Conservation (phyloP, 2,113 vertebrate genomes). For the Mormyrus lacerda region DNA sequence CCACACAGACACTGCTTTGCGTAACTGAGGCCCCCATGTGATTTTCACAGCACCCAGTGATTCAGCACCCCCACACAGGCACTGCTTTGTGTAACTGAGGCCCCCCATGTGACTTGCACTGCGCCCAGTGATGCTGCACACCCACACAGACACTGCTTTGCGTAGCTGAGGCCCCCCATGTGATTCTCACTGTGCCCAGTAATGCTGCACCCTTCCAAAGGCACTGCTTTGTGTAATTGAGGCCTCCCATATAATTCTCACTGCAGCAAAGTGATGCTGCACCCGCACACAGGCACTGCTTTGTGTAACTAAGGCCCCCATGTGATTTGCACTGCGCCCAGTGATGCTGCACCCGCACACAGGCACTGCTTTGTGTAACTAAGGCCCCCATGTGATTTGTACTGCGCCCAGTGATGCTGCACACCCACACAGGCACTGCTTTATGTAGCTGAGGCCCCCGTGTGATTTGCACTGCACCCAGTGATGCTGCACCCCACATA, state of each 20-base stretch:
- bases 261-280: not conserved
- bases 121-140: not conserved
- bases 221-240: not conserved
- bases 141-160: not conserved
- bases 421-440: not conserved
- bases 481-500: not conserved
- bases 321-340: not conserved
- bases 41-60: not conserved
- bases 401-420: not conserved
- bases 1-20: not conserved
- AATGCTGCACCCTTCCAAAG: not conserved
- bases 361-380: not conserved
- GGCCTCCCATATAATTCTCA: not conserved
- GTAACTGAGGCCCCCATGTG: not conserved
- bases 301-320: not conserved
- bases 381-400: not conserved
- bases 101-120: not conserved
- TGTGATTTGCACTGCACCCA: not conserved
- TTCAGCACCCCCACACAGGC: not conserved
- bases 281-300: not conserved
- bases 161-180: not conserved
- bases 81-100: not conserved
- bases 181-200: not conserved
- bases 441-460: not conserved
- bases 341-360: not conserved